phyloP scores from a whole-genome alignment of 1,140 invertebrate genomes.

The Orchesella cincta region DNA sequence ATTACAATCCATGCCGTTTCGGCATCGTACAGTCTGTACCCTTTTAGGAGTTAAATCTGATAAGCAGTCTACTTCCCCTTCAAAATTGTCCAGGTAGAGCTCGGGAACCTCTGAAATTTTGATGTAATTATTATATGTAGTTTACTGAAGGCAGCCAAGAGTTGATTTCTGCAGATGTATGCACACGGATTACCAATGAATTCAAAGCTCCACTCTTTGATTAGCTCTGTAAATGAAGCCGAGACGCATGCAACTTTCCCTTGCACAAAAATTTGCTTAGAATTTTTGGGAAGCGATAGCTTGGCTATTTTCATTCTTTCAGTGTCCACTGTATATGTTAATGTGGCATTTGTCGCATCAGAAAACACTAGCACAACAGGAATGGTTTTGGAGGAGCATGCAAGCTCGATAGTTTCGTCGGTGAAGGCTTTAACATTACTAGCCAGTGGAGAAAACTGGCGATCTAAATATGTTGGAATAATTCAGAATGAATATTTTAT shows the following conservation, averaged over 20 bases:
- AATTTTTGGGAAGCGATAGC: too few relatives aligned
- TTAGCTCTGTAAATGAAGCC: not conserved
- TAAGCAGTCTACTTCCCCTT: slow-evolving; percentile 23
- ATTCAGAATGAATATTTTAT: not conserved
- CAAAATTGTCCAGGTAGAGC: slow-evolving; percentile 19
- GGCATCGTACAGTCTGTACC: not conserved
- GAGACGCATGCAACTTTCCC: not conserved
- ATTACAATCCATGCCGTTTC: not conserved
- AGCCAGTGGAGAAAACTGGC: not conserved
- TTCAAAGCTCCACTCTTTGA: not conserved
- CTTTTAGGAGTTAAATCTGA: not conserved
- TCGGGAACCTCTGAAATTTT: not conserved
- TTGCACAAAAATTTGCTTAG: not conserved
- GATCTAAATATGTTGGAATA: not conserved
- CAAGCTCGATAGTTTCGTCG: not conserved
- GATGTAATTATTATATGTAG: not conserved
- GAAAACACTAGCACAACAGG: not conserved
- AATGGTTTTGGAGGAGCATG: not conserved
- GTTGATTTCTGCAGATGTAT: not conserved
- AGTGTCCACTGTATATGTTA: not conserved
- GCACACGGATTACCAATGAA: not conserved
- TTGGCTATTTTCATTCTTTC: too few relatives aligned
- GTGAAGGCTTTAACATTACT: not conserved
- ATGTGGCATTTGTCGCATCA: not conserved
- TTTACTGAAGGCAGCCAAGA: not conserved